These are phyloP conservation scores for Oligia fasciuncula DNA, from an alignment of 2,888 invertebrate species.

Conservation along the genomic window DNA sequence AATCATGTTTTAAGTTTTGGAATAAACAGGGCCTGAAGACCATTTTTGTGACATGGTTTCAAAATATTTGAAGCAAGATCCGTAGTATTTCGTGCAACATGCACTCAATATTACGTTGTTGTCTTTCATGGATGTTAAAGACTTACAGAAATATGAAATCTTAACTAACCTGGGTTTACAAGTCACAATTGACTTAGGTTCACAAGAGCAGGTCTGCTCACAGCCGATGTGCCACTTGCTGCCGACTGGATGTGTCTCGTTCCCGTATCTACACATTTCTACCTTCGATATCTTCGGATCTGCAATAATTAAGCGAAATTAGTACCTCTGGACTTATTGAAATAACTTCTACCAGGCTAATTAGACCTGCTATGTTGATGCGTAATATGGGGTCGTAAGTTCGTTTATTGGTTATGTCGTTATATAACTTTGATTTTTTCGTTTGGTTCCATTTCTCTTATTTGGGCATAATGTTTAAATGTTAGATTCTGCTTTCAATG, in stretches of 20 bases:
- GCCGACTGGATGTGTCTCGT: slow-evolving; percentile 93
- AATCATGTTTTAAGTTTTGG: too few species aligned
- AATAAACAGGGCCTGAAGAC: too few species aligned
- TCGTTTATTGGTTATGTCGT: neutral
- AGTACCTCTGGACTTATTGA: neutral
- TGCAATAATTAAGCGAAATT: slow-evolving; percentile 61
- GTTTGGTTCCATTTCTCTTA: neutral
- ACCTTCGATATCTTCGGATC: slow-evolving; percentile 76
- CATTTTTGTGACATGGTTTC: too few species aligned
- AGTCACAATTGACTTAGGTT: slow-evolving; percentile 92
- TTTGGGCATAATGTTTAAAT: neutral
- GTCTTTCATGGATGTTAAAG: too few species aligned
- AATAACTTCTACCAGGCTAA: neutral
- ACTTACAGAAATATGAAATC: neutral
- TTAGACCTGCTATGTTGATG: neutral
- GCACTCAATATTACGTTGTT: too few species aligned
- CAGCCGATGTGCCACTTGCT: slow-evolving; percentile 95
- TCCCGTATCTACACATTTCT: slow-evolving; percentile 90
- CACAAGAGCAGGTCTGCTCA: slow-evolving; percentile 94
- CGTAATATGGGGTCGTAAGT: too few species aligned
- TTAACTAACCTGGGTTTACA: slow-evolving; percentile 91
- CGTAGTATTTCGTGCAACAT: too few species aligned
- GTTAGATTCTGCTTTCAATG: too few species aligned
- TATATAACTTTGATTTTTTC: neutral
- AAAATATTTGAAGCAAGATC: too few species aligned